Evolutionary conservation across 2,888 invertebrate species (phyloP), one percentile per base, ranked within the genome.

Genomic region (Lasioglossum marginatum): DNA sequence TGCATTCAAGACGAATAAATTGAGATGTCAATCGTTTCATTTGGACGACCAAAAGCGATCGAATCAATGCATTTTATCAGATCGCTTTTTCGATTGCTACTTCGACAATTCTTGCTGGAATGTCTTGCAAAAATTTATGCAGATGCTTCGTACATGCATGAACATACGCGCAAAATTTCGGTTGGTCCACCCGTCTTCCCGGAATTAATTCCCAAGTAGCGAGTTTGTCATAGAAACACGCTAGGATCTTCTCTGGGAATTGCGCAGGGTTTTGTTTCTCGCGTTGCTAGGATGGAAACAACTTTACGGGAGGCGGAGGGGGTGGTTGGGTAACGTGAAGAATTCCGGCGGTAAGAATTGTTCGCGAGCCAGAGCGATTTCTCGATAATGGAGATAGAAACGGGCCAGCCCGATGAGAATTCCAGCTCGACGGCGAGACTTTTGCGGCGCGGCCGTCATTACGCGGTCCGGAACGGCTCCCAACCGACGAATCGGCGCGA

Each of bases 391-490:
- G 40, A 71, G 34, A 68, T 31, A 57, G n/a, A 80, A 40, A 27
- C 57, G 27, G 8, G 60, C 14, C 45, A n/a, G 66, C 23, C 37
- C 37, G 37, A 77, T 66, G 83, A n/a, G 52, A 57, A 81, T 77
- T 77, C 60, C 23, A 34, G 34, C 16, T n/a, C n/a, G 43, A 78
- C 31, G 68, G 68, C 73, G 48, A 45, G 71, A 34, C 71, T 71
- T 75, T 37, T 45, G 8, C 45, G 8, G 73, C 82, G 52, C 78
- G 78, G 74, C 75, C 71, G 74, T 63, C 84, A 66, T 78, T 84
- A 82, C 70, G 27, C 37, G 31, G 37, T 12, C 23, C 12, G 31
- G 37, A 23, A 27, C 57, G 19, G 37, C 27, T 71, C 37, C 40
- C 43, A 12, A 16, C 37, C 27, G 19, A 75, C 74, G 34, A 70